Evolutionary conservation across 2,888 invertebrate species (phyloP).

Genomic region (Drosophila algonquin): DNA sequence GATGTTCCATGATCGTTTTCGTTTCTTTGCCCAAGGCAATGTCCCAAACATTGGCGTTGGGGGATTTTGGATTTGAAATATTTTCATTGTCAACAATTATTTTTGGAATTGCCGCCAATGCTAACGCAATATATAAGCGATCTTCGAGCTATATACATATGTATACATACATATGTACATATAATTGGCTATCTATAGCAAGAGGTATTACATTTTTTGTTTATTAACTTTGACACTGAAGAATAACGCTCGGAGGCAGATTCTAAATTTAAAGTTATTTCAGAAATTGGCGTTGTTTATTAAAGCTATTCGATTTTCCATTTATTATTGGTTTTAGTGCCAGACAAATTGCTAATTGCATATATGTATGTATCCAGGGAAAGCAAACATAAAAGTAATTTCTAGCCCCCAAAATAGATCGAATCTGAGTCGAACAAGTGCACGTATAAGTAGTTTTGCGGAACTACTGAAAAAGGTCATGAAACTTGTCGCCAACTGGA

Average conservation of each 20-base stretch:
- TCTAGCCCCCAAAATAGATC: constrained; percentile 15
- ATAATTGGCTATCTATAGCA: not conserved
- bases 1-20: constrained; percentile 21
- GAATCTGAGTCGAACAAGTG: not conserved
- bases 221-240: constrained; percentile 32
- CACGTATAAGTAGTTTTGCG: not conserved
- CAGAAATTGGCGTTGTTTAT: constrained; percentile 23
- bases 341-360: not conserved
- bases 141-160: constrained; percentile 2
- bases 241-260: constrained; percentile 2
- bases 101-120: constrained; percentile 59
- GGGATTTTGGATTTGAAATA: constrained; percentile 30
- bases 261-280: constrained; percentile 11
- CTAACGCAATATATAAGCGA: constrained; percentile 18
- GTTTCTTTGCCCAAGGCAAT: constrained; percentile 35
- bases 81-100: constrained; percentile 68
- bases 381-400: constrained; percentile 4
- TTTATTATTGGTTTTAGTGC: not conserved
- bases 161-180: not conserved
- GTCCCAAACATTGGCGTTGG: constrained; percentile 19
- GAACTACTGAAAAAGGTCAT: constrained; percentile 28
- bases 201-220: not conserved
- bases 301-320: not conserved
- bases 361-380: not conserved
- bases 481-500: constrained; percentile 31